phyloP scores from a whole-genome alignment of 2,888 invertebrate genomes.

The Crocallis elinguaria region DNA sequence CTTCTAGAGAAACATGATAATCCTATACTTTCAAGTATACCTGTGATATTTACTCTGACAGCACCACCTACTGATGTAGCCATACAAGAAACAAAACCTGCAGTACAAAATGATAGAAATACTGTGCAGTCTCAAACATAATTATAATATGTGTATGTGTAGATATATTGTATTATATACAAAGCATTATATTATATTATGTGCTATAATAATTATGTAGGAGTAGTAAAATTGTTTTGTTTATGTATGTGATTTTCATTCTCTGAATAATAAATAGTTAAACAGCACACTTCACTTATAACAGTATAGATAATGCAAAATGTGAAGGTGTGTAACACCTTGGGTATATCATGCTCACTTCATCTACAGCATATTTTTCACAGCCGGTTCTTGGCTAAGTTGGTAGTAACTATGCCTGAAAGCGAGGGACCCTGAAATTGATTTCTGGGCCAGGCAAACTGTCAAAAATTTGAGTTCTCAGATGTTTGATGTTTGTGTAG shows the following conservation, averaged over 20 bases:
- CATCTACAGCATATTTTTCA: too few species aligned
- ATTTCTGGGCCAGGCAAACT: too few species aligned
- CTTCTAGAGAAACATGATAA: conserved; percentile 90
- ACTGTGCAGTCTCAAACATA: conserved; percentile 21
- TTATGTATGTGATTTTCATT: conserved; percentile 1
- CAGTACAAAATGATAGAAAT: conserved; percentile 42
- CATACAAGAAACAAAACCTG: conserved; percentile 63
- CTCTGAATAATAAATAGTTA: neutral
- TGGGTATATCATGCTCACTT: too few species aligned
- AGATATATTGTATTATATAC: too few species aligned
- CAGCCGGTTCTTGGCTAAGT: too few species aligned
- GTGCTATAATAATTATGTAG: neutral
- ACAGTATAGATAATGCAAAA: too few species aligned
- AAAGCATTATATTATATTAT: neutral
- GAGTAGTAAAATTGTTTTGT: conserved; percentile 23
- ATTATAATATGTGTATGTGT: neutral
- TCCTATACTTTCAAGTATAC: conserved; percentile 88
- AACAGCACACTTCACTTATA: too few species aligned
- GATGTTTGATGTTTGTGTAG: too few species aligned
- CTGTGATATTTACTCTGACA: conserved; percentile 93
- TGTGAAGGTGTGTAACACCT: too few species aligned
- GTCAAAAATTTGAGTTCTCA: too few species aligned
- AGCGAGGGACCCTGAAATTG: too few species aligned
- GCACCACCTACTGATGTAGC: conserved; percentile 83
- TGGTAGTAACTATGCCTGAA: too few species aligned